A percentile compares a stretch with the other conserved stretches of the same genome.
phyloP scores from a whole-genome alignment of 2,113 vertebrate genomes.

The Oryzias curvinotus region DNA sequence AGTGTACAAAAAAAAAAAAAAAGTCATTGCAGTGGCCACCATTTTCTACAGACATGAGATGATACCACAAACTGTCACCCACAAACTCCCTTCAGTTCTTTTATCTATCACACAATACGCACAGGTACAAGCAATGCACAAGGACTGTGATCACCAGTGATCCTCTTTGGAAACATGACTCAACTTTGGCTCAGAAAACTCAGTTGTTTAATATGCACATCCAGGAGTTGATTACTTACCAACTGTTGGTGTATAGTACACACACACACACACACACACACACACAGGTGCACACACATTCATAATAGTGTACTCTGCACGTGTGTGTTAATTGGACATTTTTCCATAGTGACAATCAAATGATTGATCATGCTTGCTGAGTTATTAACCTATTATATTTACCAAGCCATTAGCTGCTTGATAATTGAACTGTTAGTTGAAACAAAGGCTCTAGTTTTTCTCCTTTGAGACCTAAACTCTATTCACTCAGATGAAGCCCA shows the following conservation, averaged over 20 bases:
- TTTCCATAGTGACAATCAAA: constrained; percentile 43
- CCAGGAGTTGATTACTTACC: too few species aligned
- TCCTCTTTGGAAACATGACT: too few species aligned
- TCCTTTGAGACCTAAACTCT: constrained; percentile 22
- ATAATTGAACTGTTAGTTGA: constrained; percentile 60
- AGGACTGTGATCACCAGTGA: too few species aligned
- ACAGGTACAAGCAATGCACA: too few species aligned
- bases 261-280: not conserved
- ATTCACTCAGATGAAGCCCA: constrained; percentile 14
- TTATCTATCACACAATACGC: too few species aligned
- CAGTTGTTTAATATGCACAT: too few species aligned
- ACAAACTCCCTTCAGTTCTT: too few species aligned
- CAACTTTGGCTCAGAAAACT: too few species aligned
- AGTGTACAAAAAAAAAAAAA: too few species aligned
- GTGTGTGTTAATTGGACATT: constrained; percentile 14
- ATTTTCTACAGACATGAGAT: too few species aligned
- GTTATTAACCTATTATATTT: constrained; percentile 55
- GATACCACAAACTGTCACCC: too few species aligned
- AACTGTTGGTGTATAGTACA: not conserved
- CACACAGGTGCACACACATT: not conserved
- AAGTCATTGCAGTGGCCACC: too few species aligned
- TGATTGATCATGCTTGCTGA: constrained; percentile 46
- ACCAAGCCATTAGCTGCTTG: constrained; percentile 42
- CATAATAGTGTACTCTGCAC: not conserved
- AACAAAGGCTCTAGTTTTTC: constrained; percentile 42